Evolutionary conservation across 2,888 invertebrate genomes (phyloP).

Genomic region (Carcina quercana): DNA sequence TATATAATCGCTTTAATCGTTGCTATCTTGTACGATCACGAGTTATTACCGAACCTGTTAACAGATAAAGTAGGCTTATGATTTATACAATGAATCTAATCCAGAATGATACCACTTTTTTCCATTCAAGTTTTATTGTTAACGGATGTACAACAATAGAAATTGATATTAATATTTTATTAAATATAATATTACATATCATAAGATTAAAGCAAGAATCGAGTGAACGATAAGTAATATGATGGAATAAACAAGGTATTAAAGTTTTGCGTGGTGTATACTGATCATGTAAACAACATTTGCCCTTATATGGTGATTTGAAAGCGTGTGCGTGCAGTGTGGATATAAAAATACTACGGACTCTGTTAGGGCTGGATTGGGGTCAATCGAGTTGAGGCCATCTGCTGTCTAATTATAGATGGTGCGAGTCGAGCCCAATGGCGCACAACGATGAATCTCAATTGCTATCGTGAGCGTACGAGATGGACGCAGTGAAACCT

Average conservation of each 20-base stretch:
- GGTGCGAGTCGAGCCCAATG: constrained; percentile 49
- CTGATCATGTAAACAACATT: too few species aligned
- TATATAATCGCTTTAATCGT: neutral
- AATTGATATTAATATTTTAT: too few species aligned
- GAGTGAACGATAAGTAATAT: too few species aligned
- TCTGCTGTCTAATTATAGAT: constrained; percentile 69
- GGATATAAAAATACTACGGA: constrained; percentile 60
- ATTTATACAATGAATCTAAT: constrained; percentile 1
- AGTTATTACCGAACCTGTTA: neutral
- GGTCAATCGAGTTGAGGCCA: constrained; percentile 72
- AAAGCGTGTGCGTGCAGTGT: constrained; percentile 34
- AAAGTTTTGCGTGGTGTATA: too few species aligned
- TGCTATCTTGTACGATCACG: neutral
- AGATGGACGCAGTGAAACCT: constrained; percentile 25
- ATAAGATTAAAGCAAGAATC: too few species aligned
- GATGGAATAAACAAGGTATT: too few species aligned
- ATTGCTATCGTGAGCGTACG: constrained; percentile 40
- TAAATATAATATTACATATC: too few species aligned
- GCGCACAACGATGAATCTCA: constrained; percentile 48
- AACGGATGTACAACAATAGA: constrained; percentile 2
- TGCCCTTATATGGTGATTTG: constrained; percentile 23
- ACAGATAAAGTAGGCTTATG: neutral
- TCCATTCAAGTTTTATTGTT: neutral
- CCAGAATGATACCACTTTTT: neutral
- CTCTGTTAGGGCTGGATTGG: constrained; percentile 61